phyloP scores from a whole-genome alignment of 1,140 invertebrate species.

The Apolygus lucorum region DNA sequence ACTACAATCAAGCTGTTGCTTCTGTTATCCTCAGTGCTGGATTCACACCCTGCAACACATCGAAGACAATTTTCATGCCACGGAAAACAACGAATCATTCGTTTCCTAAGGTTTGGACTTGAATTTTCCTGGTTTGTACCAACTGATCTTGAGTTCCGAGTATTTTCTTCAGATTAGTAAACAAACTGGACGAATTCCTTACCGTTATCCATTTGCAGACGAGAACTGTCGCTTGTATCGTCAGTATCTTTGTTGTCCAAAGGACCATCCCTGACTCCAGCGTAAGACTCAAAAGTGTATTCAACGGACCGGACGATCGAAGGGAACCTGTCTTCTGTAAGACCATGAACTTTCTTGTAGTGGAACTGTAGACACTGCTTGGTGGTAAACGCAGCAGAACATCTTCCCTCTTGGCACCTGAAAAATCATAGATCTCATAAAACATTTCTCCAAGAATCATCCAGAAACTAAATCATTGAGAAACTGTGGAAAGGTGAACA shows the following conservation, averaged over 20 bases:
- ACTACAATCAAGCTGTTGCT: too few relatives aligned
- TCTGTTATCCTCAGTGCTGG: background rate
- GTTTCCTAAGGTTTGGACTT: too few relatives aligned
- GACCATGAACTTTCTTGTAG: slow-evolving; percentile 65
- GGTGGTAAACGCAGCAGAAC: slow-evolving; percentile 63
- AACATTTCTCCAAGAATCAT: background rate
- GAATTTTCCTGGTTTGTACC: too few relatives aligned
- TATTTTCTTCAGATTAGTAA: background rate
- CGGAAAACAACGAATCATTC: too few relatives aligned
- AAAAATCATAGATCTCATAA: slow-evolving; percentile 23
- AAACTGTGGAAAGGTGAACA: too few relatives aligned
- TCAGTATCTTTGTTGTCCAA: background rate
- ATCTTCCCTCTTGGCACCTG: slow-evolving; percentile 55
- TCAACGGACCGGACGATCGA: slow-evolving; percentile 63
- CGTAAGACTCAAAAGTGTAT: slow-evolving; percentile 65
- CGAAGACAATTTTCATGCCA: too few relatives aligned
- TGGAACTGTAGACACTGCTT: slow-evolving; percentile 71
- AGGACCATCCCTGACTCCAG: slow-evolving; percentile 39
- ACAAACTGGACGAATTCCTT: background rate
- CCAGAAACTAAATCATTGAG: background rate
- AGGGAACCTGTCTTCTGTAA: slow-evolving; percentile 60
- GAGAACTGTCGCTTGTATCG: too few relatives aligned
- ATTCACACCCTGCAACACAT: background rate
- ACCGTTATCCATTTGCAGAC: too few relatives aligned
- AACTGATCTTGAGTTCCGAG: too few relatives aligned